These are phyloP conservation scores for Drosophila orosa DNA, from an alignment of 1,140 invertebrate species.

Conservation along the genomic window DNA sequence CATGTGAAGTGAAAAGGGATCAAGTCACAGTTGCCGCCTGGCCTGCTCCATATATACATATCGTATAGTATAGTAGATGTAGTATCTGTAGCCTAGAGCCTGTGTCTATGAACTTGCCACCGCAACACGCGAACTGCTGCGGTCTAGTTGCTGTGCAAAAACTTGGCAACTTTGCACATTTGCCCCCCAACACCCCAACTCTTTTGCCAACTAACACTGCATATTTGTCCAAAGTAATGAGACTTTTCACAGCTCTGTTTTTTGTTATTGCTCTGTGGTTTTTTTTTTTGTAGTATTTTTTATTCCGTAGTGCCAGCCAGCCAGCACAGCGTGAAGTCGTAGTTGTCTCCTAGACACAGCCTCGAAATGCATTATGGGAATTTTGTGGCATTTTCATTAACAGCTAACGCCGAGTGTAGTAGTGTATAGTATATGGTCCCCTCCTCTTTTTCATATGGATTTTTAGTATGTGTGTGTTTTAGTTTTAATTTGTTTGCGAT, in stretches of 20 bases:
- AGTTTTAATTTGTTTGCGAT: constrained; percentile 76
- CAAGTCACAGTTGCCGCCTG: constrained; percentile 66
- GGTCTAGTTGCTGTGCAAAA: constrained; percentile 44
- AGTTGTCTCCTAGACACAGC: constrained; percentile 63
- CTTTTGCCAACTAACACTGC: constrained; percentile 57
- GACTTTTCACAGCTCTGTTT: constrained; percentile 78
- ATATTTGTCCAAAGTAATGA: constrained; percentile 83
- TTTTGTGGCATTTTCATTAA: constrained; percentile 83
- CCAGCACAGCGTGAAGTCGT: constrained; percentile 70
- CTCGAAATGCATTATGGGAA: constrained; percentile 79
- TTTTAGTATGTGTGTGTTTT: constrained; percentile 27
- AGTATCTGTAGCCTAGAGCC: constrained; percentile 23
- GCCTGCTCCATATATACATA: constrained; percentile 39
- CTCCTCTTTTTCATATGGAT: constrained; percentile 16
- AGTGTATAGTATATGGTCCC: too few species aligned
- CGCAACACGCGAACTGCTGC: constrained; percentile 72
- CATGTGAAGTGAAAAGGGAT: constrained; percentile 73
- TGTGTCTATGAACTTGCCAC: constrained; percentile 74
- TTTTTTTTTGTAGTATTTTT: constrained; percentile 20
- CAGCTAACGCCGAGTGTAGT: constrained; percentile 43
- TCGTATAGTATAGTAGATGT: background rate
- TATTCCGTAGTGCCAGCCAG: constrained; percentile 10
- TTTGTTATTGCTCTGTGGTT: constrained; percentile 5
- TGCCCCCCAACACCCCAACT: constrained; percentile 21
- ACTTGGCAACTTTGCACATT: constrained; percentile 74